Base-by-base conservation (phyloP, 2,888 invertebrate species). In the Idaea dimidiata region DNA sequence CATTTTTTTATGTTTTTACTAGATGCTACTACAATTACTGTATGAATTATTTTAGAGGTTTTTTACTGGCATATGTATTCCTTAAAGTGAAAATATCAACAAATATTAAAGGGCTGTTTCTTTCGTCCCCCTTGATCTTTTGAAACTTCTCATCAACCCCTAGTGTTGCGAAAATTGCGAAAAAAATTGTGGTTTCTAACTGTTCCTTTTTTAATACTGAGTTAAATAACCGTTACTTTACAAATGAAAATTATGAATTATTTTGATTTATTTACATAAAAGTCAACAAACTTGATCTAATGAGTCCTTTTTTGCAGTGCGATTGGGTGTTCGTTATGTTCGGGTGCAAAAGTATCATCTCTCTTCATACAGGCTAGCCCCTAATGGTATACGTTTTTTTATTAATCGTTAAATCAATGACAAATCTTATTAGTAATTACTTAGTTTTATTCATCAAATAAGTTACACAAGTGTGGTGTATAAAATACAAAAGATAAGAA, bases 251-350 rank as follows among this genome's bases (percentile, higher is more conserved):
- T 43, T 14, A 43, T 43, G 43, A 43, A 43, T 43, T 14, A 43
- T 33, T 6, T 43, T 43, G 43, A 69, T 76, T 71, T 90, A 91
- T 91, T 89, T 91, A 91, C 91, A 91, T 14, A 86, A 66, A 89
- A 84, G 82, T 83, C 86, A 84, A 87, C 85, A 87, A 84, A 84
- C 79, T 77, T 77, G 75, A 78, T 78, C 76, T 81, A 80, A 82
- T 81, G 80, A 74, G 75, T 68, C 66, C 69, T 76, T 71, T 71
- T 55, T 72, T 77, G 79, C 74, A 78, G 80, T 75, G 81, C 79
- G 80, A 78, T 78, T 80, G 78, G 43, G 14, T 43, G n/a, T n/a
- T n/a, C n/a, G n/a, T n/a, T n/a, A n/a, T n/a, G n/a, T n/a, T n/a
- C n/a, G n/a, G n/a, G n/a, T n/a, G n/a, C n/a, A n/a, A n/a, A n/a